Base-by-base conservation (phyloP, 2,888 invertebrate genomes). In the Lochmaea crataegi region DNA sequence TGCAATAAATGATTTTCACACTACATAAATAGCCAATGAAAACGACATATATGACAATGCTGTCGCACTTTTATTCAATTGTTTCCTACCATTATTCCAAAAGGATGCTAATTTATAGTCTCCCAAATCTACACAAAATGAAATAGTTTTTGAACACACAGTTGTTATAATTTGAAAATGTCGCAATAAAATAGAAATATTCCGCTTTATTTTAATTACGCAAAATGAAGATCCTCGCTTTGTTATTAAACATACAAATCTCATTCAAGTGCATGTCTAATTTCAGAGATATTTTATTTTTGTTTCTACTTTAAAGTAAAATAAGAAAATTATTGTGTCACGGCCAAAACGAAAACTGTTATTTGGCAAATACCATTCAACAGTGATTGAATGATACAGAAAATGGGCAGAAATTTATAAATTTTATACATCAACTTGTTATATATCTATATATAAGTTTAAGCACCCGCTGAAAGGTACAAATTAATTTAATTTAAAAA, bases 301-400 rank as follows among this genome's bases (percentile, higher is more conserved):
- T 48, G 41, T 22, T 18, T 65, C 12, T 42, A 48, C 48, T 12
- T 41, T 65, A n/a, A 48, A 65, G 48, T 65, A 22, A 69, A 63
- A 69, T 63, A 48, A 14, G 56, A 70, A 57, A 53, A 70, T 70
- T 65, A 63, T 64, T 70, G 70, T 70, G 70, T 65, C 70, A 70
- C 45, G 70, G 70, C 57, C 70, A 70, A 56, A 16, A 66, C 56
- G 51, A 53, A 64, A 64, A 70, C 16, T 70, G 57, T 69, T 51
- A 63, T 70, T 70, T 70, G 70, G 70, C 70, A 70, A 70, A 64
- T 56, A 53, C 38, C 16, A 64, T 57, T 12, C 7, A 70, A 45
- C 70, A 65, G 48, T 70, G 64, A 70, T 64, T 63, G 56, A 70
- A 70, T 53, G 64, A 42, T 63, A 70, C 65, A 70, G 32, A 32